Base-by-base conservation (phyloP, 2,888 invertebrate species). In the Drosophila subsilvestris region DNA sequence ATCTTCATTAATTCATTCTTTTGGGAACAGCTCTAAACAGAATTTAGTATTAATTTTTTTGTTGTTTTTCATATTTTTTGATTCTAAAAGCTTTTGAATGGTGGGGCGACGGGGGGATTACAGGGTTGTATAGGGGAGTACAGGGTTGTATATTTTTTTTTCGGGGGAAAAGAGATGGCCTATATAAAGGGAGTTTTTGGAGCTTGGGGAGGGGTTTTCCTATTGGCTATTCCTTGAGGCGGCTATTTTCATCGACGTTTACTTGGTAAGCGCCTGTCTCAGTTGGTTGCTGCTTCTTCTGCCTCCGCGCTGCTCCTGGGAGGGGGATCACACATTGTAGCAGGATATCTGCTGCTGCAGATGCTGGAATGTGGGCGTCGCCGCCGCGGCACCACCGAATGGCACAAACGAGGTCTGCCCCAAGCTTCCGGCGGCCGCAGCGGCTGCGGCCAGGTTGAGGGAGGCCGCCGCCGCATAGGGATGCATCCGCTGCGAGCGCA, bases 261-360 rank as follows among this genome's bases (percentile, higher is more conserved):
- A 84, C 83, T 84, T 84, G 60, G 83, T 88, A 84, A 83, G 76
- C 84, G 88, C 80, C 78, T 86, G 86, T 83, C 84, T 80, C 80
- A 86, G 68, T 83, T 80, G 66, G 60, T 50, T 63, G 57, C 20
- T 22, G 65, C 25, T 72, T 60, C 43, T 72, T 79, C 49, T 51
- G 56, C 55, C 71, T 55, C 27, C 66, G 59, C 75, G 80, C 18
- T 65, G 70, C 9, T 76, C 62, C 25, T 69, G 63, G 65, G 37
- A 25, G 44, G 43, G 59, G 74, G 91, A 93, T 94, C 94, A 94
- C 93, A 94, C 94, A 90, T 94, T 94, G 87, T 94, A 94, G 91
- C 94, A 94, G 81, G 92, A 92, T 90, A 94, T 93, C 91, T 94
- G 93, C 91, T 94, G 93, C 78, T 89, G 90, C 81, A 90, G 86